phyloP scores from a whole-genome alignment of 1,140 invertebrate species.

The Epicauta chinensis region DNA sequence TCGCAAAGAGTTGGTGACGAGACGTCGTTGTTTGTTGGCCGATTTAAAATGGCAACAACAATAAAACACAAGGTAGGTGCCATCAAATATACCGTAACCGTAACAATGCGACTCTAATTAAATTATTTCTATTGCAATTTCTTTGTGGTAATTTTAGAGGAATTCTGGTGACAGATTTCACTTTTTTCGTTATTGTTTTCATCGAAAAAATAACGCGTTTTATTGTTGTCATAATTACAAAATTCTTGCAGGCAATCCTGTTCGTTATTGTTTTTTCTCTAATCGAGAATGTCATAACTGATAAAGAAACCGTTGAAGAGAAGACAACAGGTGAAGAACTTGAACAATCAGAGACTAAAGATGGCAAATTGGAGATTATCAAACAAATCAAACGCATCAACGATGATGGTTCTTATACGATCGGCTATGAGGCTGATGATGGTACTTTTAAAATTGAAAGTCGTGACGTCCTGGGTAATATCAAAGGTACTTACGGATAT shows the following conservation, averaged over 20 bases:
- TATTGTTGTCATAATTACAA: too few species aligned
- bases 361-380: slow-evolving; percentile 53
- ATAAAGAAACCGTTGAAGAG: slow-evolving; percentile 3
- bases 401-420: slow-evolving; percentile 78
- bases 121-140: too few species aligned
- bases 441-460: slow-evolving; percentile 82
- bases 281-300: neutral
- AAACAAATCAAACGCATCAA: slow-evolving; percentile 77
- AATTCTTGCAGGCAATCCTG: too few species aligned
- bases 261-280: too few species aligned
- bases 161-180: too few species aligned
- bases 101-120: too few species aligned
- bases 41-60: slow-evolving; percentile 7
- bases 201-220: too few species aligned
- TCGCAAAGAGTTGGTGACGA: slow-evolving; percentile 1
- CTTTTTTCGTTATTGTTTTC: too few species aligned
- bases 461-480: slow-evolving; percentile 69
- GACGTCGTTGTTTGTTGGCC: slow-evolving; percentile 5
- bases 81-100: neutral
- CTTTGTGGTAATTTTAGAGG: too few species aligned
- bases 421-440: slow-evolving; percentile 77
- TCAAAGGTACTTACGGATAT: slow-evolving; percentile 82
- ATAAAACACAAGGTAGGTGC: slow-evolving; percentile 6
- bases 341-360: slow-evolving; percentile 49
- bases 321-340: slow-evolving; percentile 41